Evolutionary conservation across 2,888 invertebrate genomes (phyloP), one percentile per base, ranked within the genome.

Genomic region (Koerneria pararmatus): DNA sequence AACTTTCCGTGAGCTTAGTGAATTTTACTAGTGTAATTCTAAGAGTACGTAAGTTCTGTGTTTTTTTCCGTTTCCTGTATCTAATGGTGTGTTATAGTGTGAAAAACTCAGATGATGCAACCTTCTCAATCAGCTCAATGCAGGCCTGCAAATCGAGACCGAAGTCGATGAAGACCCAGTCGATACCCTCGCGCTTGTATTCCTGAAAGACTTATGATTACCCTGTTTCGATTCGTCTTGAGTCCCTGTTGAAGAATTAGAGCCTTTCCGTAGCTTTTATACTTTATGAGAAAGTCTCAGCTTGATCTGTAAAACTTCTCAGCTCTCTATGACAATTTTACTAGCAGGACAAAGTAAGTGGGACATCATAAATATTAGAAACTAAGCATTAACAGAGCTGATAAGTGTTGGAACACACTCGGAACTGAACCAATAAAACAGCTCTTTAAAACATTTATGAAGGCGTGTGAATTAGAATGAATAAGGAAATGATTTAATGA

Each of bases 101-200:
- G n/a, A n/a, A n/a, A n/a, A n/a, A n/a, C n/a, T n/a, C n/a, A n/a
- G n/a, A n/a, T n/a, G n/a, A n/a, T 11, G n/a, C n/a, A n/a, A 78
- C 93, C 91, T 92, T 93, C 88, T 93, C 92, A 85, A 92, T 92
- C 83, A 95, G 88, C 87, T 93, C 93, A 87, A 94, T 94, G 89
- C 93, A 93, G 86, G 92, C 92, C 84, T 90, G 89, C 87, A 94
- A 89, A 87, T 95, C 94, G 91, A 95, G 92, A 87, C 94, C 94
- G 87, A 95, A 95, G 89, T 95, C 94, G 86, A 95, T 94, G 88
- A 95, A 95, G 79, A 88, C 88, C 94, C 94, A 95, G 84, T 91
- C 88, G 87, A 95, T 94, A 85, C 93, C 93, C 68, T 77, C 76
- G 67, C 76, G 75, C 66, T 73, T 93, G 91, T 87, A 77, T 68